Evolutionary conservation across 2,113 vertebrate species (phyloP).

Genomic region (Carlito syrichta): DNA sequence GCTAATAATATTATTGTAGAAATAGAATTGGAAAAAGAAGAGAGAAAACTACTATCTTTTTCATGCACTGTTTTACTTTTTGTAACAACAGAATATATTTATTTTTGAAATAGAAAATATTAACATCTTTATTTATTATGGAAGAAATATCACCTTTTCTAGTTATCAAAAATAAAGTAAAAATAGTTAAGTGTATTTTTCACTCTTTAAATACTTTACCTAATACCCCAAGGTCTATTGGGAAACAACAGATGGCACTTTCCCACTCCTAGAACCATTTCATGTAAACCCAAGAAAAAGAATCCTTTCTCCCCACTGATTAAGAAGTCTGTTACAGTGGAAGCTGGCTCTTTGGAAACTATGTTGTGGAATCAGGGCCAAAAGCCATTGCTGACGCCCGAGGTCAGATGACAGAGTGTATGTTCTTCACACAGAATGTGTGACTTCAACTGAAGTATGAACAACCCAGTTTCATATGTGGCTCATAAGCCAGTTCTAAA

Average conservation of each 20-base stretch:
- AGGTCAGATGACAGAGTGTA: not conserved
- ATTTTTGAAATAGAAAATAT: slow-evolving; percentile 25
- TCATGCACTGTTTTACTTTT: not conserved
- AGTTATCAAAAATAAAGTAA: slow-evolving; percentile 11
- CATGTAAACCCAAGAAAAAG: slow-evolving; percentile 41
- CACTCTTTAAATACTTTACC: slow-evolving; percentile 13
- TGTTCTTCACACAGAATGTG: slow-evolving; percentile 8
- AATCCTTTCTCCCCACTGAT: slow-evolving; percentile 44
- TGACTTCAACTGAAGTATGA: slow-evolving; percentile 44
- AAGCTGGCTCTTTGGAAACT: slow-evolving; percentile 38
- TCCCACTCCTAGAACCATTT: slow-evolving; percentile 20
- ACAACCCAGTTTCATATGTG: slow-evolving; percentile 14
- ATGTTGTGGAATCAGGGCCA: slow-evolving; percentile 45
- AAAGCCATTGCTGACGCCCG: not conserved
- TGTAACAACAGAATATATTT: not conserved
- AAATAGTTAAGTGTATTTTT: slow-evolving; percentile 36
- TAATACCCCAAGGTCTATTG: not conserved
- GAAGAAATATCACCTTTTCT: not conserved
- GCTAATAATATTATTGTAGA: not conserved
- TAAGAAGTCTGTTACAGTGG: slow-evolving; percentile 27
- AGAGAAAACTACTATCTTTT: not conserved
- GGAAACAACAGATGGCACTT: slow-evolving; percentile 39
- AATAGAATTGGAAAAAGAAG: not conserved
- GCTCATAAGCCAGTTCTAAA: slow-evolving; percentile 38
- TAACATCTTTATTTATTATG: not conserved